These are phyloP conservation scores for Emys orbicularis DNA, from an alignment of 2,797 vertebrate species.

Conservation along the genomic window DNA sequence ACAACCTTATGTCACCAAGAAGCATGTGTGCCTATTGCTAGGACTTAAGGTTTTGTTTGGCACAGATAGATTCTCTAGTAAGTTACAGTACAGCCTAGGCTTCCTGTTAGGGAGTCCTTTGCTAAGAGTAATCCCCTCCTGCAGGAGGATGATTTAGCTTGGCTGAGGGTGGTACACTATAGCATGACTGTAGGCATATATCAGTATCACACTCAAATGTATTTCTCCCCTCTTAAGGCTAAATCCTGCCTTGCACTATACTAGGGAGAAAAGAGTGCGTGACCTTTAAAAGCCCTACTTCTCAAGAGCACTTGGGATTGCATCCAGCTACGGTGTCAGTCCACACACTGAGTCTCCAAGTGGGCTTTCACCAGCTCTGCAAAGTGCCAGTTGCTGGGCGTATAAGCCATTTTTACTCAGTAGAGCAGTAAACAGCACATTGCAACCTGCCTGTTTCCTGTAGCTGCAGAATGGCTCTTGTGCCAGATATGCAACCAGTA, in stretches of 20 bases:
- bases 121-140: neutral
- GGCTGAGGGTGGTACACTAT: neutral
- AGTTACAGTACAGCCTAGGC: neutral
- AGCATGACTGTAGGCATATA: neutral
- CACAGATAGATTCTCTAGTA: neutral
- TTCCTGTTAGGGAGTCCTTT: neutral
- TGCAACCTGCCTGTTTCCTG: no score
- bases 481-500: no score
- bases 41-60: neutral
- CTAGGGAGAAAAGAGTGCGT: neutral
- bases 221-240: neutral
- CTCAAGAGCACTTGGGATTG: neutral
- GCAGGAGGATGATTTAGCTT: neutral
- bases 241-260: fast-evolving
- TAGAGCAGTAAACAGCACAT: no score
- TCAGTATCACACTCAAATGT: neutral
- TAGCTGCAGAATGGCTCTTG: no score
- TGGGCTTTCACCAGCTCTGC: neutral
- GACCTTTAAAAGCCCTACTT: neutral
- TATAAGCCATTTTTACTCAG: no score
- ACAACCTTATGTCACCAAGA: neutral
- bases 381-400: neutral
- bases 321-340: no score
- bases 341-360: neutral
- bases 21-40: neutral